A percentile compares a stretch with the other conserved stretches of the same genome.
Conservation (phyloP, 2,888 invertebrate genomes). For the Hymenopus coronatus region DNA sequence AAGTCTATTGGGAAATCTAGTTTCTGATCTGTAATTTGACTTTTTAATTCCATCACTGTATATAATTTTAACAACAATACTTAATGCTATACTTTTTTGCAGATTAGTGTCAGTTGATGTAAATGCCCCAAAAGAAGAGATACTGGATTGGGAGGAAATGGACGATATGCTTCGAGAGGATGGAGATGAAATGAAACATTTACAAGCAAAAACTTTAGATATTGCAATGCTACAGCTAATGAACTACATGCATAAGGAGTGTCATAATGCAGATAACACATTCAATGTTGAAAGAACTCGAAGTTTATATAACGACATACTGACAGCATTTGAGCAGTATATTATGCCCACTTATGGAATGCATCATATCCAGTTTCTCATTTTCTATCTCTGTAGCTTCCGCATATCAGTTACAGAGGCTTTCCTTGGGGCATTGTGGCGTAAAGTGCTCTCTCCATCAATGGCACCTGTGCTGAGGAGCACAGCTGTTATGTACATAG, state of each 20-base stretch:
- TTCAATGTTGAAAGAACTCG: conserved; percentile 58
- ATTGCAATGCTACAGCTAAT: conserved; percentile 72
- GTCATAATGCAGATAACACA: conserved; percentile 48
- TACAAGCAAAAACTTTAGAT: conserved; percentile 68
- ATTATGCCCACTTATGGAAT: conserved; percentile 82
- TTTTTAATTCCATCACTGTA: no score
- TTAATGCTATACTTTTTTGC: conserved; percentile 34
- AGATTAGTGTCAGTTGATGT: conserved; percentile 75
- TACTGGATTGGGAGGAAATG: conserved; percentile 49
- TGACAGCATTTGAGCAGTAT: conserved; percentile 73
- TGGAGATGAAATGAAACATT: conserved; percentile 50
- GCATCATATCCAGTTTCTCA: conserved; percentile 72
- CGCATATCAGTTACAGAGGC: conserved; percentile 58
- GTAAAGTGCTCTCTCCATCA: conserved; percentile 66
- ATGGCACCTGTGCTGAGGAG: conserved; percentile 64
- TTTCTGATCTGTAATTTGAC: no score
- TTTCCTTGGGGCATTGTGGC: conserved; percentile 71
- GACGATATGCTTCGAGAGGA: conserved; percentile 57
- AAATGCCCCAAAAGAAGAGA: conserved; percentile 58
- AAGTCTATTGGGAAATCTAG: no score
- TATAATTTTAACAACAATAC: no score
- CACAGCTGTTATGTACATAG: conserved; percentile 69
- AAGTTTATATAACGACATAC: conserved; percentile 57
- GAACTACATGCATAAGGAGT: conserved; percentile 62
- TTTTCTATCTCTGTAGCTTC: conserved; percentile 72